Percentiles rank a stretch among this genome's conserved stretches.
Conservation (phyloP, 2,113 vertebrate species). For the Laticauda colubrina region DNA sequence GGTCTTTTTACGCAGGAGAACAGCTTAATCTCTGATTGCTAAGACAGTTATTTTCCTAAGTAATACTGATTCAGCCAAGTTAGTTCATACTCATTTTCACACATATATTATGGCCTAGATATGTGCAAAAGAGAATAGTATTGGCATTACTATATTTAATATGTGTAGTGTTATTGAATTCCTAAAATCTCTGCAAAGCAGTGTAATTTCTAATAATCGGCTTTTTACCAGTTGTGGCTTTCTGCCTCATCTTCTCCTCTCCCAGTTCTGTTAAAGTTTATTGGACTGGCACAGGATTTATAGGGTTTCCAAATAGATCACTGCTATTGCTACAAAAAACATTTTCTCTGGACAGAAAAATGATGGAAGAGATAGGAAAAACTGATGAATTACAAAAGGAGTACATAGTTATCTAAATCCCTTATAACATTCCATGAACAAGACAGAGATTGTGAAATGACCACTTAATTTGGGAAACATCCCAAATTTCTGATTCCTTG, state of each 20-base stretch:
- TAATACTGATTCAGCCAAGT: background rate
- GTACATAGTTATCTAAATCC: background rate
- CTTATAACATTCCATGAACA: background rate
- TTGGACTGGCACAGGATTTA: background rate
- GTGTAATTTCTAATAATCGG: background rate
- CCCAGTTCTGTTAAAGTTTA: background rate
- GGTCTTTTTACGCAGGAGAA: background rate
- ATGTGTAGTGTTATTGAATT: background rate
- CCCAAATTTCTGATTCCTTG: background rate
- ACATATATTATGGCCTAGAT: background rate
- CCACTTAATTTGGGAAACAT: background rate
- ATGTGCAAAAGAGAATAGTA: background rate
- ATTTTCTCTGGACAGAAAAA: background rate
- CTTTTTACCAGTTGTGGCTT: background rate
- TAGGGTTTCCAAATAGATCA: background rate
- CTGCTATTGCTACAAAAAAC: background rate
- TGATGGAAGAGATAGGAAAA: background rate
- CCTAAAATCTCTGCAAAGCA: background rate
- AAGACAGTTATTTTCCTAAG: background rate
- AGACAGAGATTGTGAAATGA: background rate
- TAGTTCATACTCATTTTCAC: background rate
- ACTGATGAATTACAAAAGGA: background rate
- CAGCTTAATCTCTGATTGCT: background rate
- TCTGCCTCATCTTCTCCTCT: background rate
- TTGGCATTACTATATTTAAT: background rate